Conservation (phyloP, 2,113 vertebrate species). For the Xyrauchen texanus region DNA sequence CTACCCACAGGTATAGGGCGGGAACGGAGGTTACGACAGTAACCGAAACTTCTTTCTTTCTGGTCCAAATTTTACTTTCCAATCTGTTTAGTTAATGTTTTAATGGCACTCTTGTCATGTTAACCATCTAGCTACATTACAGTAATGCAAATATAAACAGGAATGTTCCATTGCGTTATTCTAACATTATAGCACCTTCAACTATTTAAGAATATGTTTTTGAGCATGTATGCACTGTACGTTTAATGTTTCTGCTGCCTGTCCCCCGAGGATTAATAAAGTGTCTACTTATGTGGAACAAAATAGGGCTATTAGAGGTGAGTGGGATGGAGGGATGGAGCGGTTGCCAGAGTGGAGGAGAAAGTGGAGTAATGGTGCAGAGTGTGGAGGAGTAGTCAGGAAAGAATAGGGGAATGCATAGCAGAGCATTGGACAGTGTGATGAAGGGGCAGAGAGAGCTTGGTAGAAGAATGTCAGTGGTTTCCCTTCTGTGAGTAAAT, state of each 20-base stretch:
- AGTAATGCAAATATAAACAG: too few species aligned
- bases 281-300: background rate
- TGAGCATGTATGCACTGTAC: background rate
- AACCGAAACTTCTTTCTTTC: too few species aligned
- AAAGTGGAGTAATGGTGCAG: slow-evolving; percentile 11
- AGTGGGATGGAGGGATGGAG: background rate
- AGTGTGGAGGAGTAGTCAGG: background rate
- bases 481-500: slow-evolving; percentile 21
- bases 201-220: background rate
- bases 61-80: too few species aligned
- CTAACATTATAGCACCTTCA: background rate
- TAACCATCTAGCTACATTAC: too few species aligned
- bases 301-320: slow-evolving; percentile 7
- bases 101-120: too few species aligned
- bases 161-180: background rate
- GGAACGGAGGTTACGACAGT: too few species aligned
- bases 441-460: too few species aligned
- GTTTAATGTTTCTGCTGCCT: background rate
- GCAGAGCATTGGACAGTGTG: too few species aligned
- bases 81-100: too few species aligned
- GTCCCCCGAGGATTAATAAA: background rate
- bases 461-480: slow-evolving; percentile 17
- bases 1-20: too few species aligned
- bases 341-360: background rate
- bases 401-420: too few species aligned